Evolutionary conservation across 2,888 invertebrate genomes (phyloP), one percentile per base, ranked within the genome.

Genomic region (Dryobotodes eremita): DNA sequence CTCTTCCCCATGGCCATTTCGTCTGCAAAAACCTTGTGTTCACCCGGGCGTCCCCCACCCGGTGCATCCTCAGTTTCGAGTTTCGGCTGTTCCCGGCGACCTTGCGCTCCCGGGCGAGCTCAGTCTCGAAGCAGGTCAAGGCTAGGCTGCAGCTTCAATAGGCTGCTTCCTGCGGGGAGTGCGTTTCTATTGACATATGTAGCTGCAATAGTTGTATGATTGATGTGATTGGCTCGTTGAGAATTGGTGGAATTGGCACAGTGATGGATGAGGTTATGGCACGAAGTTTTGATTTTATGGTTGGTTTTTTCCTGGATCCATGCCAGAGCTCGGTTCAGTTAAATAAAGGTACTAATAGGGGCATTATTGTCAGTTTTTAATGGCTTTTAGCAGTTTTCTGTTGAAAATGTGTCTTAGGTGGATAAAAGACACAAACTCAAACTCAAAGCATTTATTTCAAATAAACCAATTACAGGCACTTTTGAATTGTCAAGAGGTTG

Each of bases 101-200:
- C 84, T 86, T 73, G 78, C 36, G 59, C n/a, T 50, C 75, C 86
- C 80, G 84, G 73, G 64, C 78, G 74, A 57, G 77, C 74, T 46
- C 26, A 11, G 65, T 42, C 68, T n/a, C 26, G n/a, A 85, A 79
- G 5, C 75, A 48, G 84, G 84, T 85, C 88, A 88, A 89, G 87
- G 87, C 64, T 75, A 31, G 53, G 55, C 26, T 70, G 76, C 79
- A 75, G 64, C 82, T 55, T 71, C 87, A 85, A 89, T 83, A 79
- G 61, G 57, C 66, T 13, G 36, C 79, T 87, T 88, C 83, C 89
- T 87, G 83, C 66, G 74, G 77, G 73, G 71, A 75, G 57, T 72
- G 72, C 55, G 74, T 77, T 57, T 17, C n/a, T 82, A 84, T 86
- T 83, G 78, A 75, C 69, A 75, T 78, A 61, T 80, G 68, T 57